phyloP scores from a whole-genome alignment of 2,113 vertebrate species.

The Piprites chloris region DNA sequence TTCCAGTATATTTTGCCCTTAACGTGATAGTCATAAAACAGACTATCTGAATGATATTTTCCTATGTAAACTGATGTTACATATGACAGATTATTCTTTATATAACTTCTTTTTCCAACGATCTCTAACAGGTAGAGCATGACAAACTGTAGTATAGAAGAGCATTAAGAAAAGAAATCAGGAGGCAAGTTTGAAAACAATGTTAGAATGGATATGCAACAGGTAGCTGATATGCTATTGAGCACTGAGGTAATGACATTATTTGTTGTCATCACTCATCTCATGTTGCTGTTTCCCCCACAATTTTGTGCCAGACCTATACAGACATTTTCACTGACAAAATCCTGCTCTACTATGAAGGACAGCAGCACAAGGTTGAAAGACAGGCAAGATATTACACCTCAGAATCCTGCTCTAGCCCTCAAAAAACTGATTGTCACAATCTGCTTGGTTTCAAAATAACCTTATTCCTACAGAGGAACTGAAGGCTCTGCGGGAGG shows the following conservation, averaged over 20 bases:
- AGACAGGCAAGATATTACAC: conserved; percentile 36
- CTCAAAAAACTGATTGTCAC: conserved; percentile 55
- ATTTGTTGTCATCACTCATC: conserved; percentile 86
- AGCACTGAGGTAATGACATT: conserved; percentile 90
- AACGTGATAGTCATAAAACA: conserved; percentile 74
- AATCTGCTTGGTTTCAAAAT: conserved; percentile 25
- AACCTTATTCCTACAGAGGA: conserved; percentile 14
- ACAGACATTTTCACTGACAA: background rate
- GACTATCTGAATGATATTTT: conserved; percentile 68
- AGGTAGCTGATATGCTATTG: conserved; percentile 84
- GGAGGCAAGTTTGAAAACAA: conserved; percentile 56
- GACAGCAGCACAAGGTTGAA: conserved; percentile 32
- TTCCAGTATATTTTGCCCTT: conserved; percentile 88
- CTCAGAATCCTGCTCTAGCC: conserved; percentile 33
- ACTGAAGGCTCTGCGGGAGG: background rate
- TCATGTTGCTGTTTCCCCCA: conserved; percentile 9
- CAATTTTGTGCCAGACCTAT: background rate
- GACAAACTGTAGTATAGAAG: conserved; percentile 41
- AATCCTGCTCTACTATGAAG: background rate
- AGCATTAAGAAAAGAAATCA: conserved; percentile 55
- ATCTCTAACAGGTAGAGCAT: conserved; percentile 60
- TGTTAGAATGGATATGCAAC: conserved; percentile 65
- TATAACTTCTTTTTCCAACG: conserved; percentile 43
- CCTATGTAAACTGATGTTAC: conserved; percentile 73
- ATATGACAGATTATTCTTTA: conserved; percentile 65